These are phyloP conservation scores for Cyclina sinensis DNA, from an alignment of 1,140 invertebrate species.

Conservation along the genomic window DNA sequence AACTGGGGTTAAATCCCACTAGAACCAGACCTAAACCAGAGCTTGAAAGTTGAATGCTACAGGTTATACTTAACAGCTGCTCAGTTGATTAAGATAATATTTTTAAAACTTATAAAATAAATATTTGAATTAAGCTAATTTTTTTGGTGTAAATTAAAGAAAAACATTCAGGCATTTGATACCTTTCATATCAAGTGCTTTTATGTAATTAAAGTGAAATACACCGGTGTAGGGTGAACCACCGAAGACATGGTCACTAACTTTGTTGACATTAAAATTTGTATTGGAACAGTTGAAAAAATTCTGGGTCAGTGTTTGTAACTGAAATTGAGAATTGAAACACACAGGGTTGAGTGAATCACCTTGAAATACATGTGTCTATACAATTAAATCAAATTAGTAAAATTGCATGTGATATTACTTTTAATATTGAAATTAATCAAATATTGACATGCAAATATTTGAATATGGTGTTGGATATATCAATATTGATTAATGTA, in stretches of 20 bases:
- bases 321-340: neutral
- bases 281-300: neutral
- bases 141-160: too few species aligned
- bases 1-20: too few species aligned
- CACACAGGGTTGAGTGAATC: too few species aligned
- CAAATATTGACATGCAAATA: conserved; percentile 2
- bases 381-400: neutral
- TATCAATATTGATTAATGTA: conserved; percentile 40
- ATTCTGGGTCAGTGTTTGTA: neutral
- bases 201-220: neutral
- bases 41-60: too few species aligned
- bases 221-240: neutral
- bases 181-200: too few species aligned
- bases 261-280: neutral
- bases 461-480: conserved; percentile 29
- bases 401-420: neutral
- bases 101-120: too few species aligned
- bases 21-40: too few species aligned
- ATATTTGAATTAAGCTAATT: too few species aligned
- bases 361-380: too few species aligned
- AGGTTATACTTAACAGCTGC: too few species aligned
- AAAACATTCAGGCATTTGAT: too few species aligned
- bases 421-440: conserved; percentile 5
- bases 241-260: neutral
- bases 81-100: too few species aligned